Percentiles rank a stretch among this genome's conserved stretches.
These are phyloP conservation scores for Orbicella faveolata DNA, from an alignment of 64 coral and sea anemone species.

Conservation along the genomic window DNA sequence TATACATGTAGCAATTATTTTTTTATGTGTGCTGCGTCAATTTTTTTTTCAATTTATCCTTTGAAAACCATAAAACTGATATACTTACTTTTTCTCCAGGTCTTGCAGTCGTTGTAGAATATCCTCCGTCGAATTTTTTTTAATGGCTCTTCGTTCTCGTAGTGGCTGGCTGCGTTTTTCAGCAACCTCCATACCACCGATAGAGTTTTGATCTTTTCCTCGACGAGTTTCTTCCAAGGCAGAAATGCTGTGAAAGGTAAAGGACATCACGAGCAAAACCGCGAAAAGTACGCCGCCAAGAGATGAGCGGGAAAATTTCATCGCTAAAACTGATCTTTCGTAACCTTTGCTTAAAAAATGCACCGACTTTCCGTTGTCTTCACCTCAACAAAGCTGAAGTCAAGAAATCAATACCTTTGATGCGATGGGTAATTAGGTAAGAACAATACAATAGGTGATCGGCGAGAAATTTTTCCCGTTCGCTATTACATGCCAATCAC, in stretches of 20 bases:
- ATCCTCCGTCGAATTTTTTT: not conserved
- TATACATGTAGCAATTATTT: no score
- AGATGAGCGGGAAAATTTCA: not conserved
- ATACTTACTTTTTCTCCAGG: not conserved
- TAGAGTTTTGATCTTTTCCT: not conserved
- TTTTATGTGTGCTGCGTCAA: no score
- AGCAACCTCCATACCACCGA: not conserved
- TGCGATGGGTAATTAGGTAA: no score
- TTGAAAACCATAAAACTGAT: not conserved
- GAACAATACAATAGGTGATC: not conserved
- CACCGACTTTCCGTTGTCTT: no score
- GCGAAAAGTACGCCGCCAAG: not conserved
- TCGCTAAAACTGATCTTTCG: no score
- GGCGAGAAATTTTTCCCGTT: slow-evolving; percentile 1
- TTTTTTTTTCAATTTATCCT: not conserved
- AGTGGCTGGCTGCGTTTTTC: no score
- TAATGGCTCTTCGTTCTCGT: not conserved
- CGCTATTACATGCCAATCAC: not conserved
- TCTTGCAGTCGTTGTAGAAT: not conserved
- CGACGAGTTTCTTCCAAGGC: not conserved
- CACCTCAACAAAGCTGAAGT: no score
- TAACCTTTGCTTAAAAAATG: no score
- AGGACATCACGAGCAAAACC: not conserved
- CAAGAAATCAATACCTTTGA: no score
- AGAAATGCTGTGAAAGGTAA: not conserved